Evolutionary conservation across 2,888 invertebrate species (phyloP), one percentile per base, ranked within the genome.

Genomic region (Diarsia dahlii): DNA sequence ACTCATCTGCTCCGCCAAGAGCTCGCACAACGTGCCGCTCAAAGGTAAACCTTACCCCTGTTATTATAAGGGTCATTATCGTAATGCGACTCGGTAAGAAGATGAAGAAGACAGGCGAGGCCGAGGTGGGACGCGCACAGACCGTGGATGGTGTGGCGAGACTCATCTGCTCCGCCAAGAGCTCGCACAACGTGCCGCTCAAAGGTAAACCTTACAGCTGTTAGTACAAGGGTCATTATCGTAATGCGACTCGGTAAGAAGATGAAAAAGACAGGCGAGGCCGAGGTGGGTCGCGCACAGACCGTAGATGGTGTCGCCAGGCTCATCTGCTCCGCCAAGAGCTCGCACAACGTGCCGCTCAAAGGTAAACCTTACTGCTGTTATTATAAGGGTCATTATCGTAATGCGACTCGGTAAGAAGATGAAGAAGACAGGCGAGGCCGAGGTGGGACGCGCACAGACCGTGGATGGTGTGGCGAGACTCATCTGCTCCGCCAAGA

Each of bases 81-180:
- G 99, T 99, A 93, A 99, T 99, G 99, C 97, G 99, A 87, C 97
- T 99, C 89, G 99, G 99, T 54, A 99, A 99, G 97, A 99, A 99
- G 97, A 99, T 99, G 93, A 99, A 99, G 93, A 99, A 99, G 92
- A 98, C 98, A 84, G 98, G 98, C 89, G 99, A 99, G 90, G 97
- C 97, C 87, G 99, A 99, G 91, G 97, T 98, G 65, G 97, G 97
- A 1, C 98, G 99, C 89, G 98, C 98, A 91, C 99, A 99, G 93
- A 97, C 97, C 74, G 98, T 99, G 78, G 99, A 99, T 90, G 98
- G 99, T 72, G 99, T 99, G 67, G 98, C 98, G 73, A 97, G 99
- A 85, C 97, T 99, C 87, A 99, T 99, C 92, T 99, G 99, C 96
- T 99, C 99, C 84, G 98, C 98, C 69, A 99, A 99, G 94, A 98